phyloP scores from a whole-genome alignment of 1,140 invertebrate species.

The Colletes gigas region DNA sequence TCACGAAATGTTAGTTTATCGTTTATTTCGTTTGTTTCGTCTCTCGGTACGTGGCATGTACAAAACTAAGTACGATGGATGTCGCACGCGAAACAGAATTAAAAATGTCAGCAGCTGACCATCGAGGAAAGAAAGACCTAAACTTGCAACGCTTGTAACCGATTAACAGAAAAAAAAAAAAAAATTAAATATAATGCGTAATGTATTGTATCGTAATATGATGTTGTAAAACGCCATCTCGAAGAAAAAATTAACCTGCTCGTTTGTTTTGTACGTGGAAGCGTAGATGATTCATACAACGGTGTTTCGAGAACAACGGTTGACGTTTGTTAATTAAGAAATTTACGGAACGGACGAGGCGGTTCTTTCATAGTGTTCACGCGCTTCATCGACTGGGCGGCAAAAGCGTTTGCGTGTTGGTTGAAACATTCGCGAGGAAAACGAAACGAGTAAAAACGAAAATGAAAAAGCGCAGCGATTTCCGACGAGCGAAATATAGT shows the following conservation, averaged over 20 bases:
- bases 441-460: too few species aligned
- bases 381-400: not conserved
- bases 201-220: constrained; percentile 75
- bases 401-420: not conserved
- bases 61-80: constrained; percentile 48
- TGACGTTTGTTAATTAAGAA: constrained; percentile 39
- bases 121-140: constrained; percentile 50
- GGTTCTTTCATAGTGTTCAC: constrained; percentile 25
- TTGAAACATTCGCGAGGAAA: not conserved
- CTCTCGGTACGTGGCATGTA: constrained; percentile 54
- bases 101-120: constrained; percentile 51
- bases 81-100: constrained; percentile 56
- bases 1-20: not conserved
- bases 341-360: constrained; percentile 6
- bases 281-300: constrained; percentile 67
- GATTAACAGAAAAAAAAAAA: constrained; percentile 69
- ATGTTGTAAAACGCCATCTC: constrained; percentile 71
- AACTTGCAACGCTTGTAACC: constrained; percentile 74
- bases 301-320: constrained; percentile 55
- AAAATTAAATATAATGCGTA: constrained; percentile 69
- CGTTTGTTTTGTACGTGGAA: constrained; percentile 70
- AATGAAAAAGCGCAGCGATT: constrained; percentile 25
- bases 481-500: constrained; percentile 22
- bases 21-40: constrained; percentile 39
- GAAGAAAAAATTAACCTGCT: constrained; percentile 67